Conservation (phyloP, 2,888 invertebrate species). For the Spicauda simplicius region DNA sequence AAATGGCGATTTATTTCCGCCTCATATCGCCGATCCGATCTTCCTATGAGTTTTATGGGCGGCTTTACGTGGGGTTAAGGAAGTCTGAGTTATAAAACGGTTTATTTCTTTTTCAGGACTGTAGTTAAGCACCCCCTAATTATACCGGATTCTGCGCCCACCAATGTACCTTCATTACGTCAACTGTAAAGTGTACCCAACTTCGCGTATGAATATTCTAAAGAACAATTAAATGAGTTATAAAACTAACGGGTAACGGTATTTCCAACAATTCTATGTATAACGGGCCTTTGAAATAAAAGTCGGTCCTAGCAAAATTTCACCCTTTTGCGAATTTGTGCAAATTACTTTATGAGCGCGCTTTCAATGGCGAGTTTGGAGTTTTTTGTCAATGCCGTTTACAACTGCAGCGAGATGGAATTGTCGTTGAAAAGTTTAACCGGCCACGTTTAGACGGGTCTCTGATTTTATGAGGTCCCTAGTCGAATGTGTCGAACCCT, state of each 20-base stretch:
- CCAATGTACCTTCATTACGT: constrained; percentile 59
- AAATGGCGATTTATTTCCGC: constrained; percentile 85
- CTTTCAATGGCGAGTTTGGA: constrained; percentile 60
- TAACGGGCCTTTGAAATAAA: constrained; percentile 73
- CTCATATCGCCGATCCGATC: constrained; percentile 83
- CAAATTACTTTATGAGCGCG: constrained; percentile 81
- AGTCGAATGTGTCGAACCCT: constrained; percentile 61
- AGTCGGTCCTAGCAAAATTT: constrained; percentile 62
- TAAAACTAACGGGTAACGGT: constrained; percentile 59
- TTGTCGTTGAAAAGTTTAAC: constrained; percentile 55
- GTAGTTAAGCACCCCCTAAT: constrained; percentile 69
- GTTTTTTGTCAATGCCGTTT: constrained; percentile 68
- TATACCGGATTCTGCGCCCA: constrained; percentile 63
- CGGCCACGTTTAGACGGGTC: constrained; percentile 56
- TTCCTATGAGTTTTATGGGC: constrained; percentile 81
- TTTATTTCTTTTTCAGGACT: constrained; percentile 79
- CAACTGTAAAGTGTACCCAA: constrained; percentile 34
- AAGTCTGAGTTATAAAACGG: constrained; percentile 81
- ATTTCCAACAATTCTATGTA: constrained; percentile 57
- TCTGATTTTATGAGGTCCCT: constrained; percentile 59
- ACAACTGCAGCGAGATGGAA: constrained; percentile 64
- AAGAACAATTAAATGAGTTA: constrained; percentile 49
- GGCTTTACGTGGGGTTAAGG: constrained; percentile 80
- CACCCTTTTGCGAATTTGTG: constrained; percentile 83
- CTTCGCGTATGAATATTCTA: constrained; percentile 20